Base-by-base conservation (phyloP, 2,888 invertebrate species). In the Ennomos fuscantarius region DNA sequence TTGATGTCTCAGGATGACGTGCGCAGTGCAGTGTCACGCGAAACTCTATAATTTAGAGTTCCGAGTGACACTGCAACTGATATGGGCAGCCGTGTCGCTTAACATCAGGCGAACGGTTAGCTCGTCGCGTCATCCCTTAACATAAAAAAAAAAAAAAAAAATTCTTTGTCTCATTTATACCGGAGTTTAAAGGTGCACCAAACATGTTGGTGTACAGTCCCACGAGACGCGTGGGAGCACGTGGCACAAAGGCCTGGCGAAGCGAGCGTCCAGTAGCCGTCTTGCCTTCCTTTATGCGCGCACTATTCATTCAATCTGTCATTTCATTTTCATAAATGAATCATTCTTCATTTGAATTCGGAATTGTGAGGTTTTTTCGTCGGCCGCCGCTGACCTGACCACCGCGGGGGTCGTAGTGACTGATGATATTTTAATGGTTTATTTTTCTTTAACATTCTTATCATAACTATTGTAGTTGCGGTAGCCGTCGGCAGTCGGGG, bases 321-420 rank as follows among this genome's bases (percentile, higher is more conserved):
- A 88, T 92, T 91, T 86, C 86, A 87, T 90, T 91, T 90, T 90
- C 88, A 87, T 88, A 91, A 89, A 91, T 86, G 89, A 90, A 89
- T 89, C 86, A 87, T 91, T 90, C 88, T 87, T 88, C 89, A 88
- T 91, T 89, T 87, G 89, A 86, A 90, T 89, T 86, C 82, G 84
- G 84, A 81, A 82, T 81, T 82, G 78, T 84, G 73, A 81, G 77
- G 79, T 79, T 87, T 88, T 87, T 90, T 86, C 84, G 81, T 84
- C 81, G 78, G 78, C 58, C 54, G 76, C 78, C 76, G 84, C 83
- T 90, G 89, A 89, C 89, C 89, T 89, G 87, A 85, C 86, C 86
- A 86, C 90, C 85, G 82, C 85, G 90, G 87, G 84, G 88, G 86
- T 86, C 86, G 83, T 74, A 79, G 45, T 90, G 89, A 89, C 87